A percentile compares a stretch with the other conserved stretches of the same genome.
These are phyloP conservation scores for Amphiura filiformis DNA, from an alignment of 35 echinoderm and acorn worm genomes.

Conservation along the genomic window DNA sequence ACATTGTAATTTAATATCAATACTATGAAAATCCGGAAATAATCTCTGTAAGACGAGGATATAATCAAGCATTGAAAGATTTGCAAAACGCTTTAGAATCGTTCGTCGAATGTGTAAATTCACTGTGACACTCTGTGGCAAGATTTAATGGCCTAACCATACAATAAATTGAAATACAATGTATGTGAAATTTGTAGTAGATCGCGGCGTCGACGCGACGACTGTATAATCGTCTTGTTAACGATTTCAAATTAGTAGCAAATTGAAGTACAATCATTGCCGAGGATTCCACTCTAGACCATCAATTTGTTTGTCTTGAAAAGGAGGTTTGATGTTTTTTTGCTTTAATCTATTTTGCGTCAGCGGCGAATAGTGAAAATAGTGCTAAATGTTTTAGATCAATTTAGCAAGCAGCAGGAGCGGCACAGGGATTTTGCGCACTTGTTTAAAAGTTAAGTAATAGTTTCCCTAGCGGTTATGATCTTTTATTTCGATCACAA, in stretches of 20 bases:
- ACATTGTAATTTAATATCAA: not conserved
- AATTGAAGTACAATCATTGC: not conserved
- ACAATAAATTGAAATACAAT: slow-evolving; percentile 1
- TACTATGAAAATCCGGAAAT: not conserved
- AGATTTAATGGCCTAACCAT: slow-evolving; percentile 1
- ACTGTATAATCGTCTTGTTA: slow-evolving; percentile 11
- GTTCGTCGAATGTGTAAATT: not conserved
- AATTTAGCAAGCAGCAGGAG: not conserved
- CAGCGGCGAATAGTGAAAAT: not conserved
- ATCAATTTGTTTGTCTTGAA: slow-evolving; percentile 3
- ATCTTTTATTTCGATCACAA: too few species aligned
- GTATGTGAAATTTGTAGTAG: slow-evolving; percentile 6
- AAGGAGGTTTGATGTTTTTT: not conserved
- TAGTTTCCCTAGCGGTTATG: too few species aligned
- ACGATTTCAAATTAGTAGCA: slow-evolving; percentile 6
- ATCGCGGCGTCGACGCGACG: not conserved
- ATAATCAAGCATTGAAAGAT: not conserved
- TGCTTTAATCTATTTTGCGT: not conserved
- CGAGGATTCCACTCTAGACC: not conserved
- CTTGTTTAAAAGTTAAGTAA: too few species aligned
- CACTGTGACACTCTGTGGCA: not conserved
- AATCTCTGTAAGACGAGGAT: not conserved
- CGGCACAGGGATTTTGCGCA: too few species aligned
- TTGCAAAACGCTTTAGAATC: not conserved
- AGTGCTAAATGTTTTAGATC: not conserved